phyloP scores from a whole-genome alignment of 2,888 invertebrate species.

The Gisinianus flammeolus region DNA sequence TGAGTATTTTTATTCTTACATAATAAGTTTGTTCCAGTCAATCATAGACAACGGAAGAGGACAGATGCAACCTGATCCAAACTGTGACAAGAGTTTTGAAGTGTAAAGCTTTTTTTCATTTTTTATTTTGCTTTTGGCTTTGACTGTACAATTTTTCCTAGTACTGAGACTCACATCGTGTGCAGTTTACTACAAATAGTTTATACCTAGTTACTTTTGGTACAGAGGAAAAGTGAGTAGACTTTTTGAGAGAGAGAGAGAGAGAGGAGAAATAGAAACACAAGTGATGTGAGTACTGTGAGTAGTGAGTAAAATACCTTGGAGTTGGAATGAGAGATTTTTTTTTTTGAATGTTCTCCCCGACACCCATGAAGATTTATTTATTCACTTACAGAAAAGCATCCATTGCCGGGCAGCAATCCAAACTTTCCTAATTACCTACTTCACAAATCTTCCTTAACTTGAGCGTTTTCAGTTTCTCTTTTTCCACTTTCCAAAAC shows the following conservation, averaged over 20 bases:
- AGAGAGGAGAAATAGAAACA: neutral
- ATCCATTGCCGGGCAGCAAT: slow-evolving; percentile 40
- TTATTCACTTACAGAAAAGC: slow-evolving; percentile 43
- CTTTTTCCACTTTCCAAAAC: neutral
- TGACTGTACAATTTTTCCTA: neutral
- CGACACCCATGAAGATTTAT: slow-evolving; percentile 45
- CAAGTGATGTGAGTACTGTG: neutral
- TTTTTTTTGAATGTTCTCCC: slow-evolving; percentile 41
- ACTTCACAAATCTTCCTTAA: slow-evolving; percentile 45
- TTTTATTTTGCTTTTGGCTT: neutral
- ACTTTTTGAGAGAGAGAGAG: neutral
- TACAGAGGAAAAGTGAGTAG: neutral
- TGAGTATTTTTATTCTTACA: slow-evolving; percentile 21
- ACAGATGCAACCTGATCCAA: slow-evolving; percentile 30
- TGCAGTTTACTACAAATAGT: neutral
- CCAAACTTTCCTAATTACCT: slow-evolving; percentile 44
- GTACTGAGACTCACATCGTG: neutral
- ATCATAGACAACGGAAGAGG: slow-evolving; percentile 23
- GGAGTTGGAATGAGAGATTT: neutral
- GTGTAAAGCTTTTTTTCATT: neutral
- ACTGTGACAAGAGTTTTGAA: neutral
- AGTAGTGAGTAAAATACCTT: slow-evolving; percentile 23
- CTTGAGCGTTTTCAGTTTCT: slow-evolving; percentile 38
- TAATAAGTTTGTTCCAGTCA: slow-evolving; percentile 29
- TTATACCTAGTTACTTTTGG: neutral